Base-by-base conservation (phyloP, 2,888 invertebrate genomes). In the Athrips mouffetella region DNA sequence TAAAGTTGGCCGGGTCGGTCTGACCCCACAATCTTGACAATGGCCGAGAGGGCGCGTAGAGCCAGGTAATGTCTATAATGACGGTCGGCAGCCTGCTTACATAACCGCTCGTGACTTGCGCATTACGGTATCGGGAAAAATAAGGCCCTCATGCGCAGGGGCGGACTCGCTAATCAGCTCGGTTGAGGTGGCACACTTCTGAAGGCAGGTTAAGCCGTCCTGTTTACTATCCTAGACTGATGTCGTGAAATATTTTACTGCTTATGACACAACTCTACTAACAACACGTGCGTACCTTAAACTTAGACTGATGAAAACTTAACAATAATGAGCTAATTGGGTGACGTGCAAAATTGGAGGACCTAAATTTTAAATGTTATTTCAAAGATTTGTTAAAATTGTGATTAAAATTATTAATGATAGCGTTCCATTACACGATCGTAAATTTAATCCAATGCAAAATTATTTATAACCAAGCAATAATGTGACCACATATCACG, bases 21-120 rank as follows among this genome's bases (percentile, higher is more conserved):
- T 86, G 87, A 87, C 86, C 87, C 85, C 81, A 78, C 85, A 87
- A 88, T 87, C 87, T 88, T 86, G 86, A 86, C 88, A 87, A 86
- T 86, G 85, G 84, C 78, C 71, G 69, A 66, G 65, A 69, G 76
- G 66, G 65, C 64, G 74, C 75, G 79, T 78, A 79, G 37, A 37
- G 80, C 81, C 80, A 77, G 73, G 72, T 80, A 80, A 86, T 84
- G 76, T 71, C 80, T 80, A 85, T 87, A 87, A 86, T 86, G 84
- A 80, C 76, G 75, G 76, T 72, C 80, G 73, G 84, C 84, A 77
- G 81, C 83, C 75, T 80, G 86, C 83, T 87, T 87, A 85, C 83
- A 85, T 87, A 87, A 88, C 85, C 80, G 79, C 77, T 86, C 88
- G 88, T 88, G 88, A 87, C 87, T 84, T 63, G 82, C 80, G 83